These are phyloP conservation scores for Enteromius radiatus DNA, from an alignment of 2,797 vertebrate species.

Conservation along the genomic window DNA sequence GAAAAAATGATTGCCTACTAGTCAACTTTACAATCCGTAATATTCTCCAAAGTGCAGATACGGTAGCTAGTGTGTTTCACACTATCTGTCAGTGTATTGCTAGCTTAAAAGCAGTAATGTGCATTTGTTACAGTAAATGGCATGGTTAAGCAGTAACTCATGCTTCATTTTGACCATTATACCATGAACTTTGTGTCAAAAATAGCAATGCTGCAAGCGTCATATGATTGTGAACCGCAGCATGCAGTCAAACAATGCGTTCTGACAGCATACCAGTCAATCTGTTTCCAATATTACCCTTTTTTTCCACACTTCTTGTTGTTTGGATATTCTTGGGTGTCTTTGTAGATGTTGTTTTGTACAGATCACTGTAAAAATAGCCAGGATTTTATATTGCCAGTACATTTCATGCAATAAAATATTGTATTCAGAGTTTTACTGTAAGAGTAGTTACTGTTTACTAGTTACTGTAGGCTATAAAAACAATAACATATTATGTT, in stretches of 20 bases:
- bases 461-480: neutral
- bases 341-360: neutral
- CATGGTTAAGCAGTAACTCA: neutral
- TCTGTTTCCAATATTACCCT: neutral
- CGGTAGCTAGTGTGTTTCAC: neutral
- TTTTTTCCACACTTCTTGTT: neutral
- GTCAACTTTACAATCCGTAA: neutral
- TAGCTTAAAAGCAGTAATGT: constrained; percentile 9
- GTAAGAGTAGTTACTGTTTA: neutral
- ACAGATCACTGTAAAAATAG: neutral
- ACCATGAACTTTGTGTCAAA: neutral
- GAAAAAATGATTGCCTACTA: constrained; percentile 6
- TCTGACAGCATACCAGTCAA: neutral
- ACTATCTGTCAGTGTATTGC: neutral
- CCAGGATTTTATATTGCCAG: neutral
- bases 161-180: constrained; percentile 22
- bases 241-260: neutral
- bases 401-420: neutral
- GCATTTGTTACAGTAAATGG: constrained; percentile 24
- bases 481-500: constrained; percentile 11
- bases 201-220: constrained; percentile 12
- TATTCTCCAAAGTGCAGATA: neutral
- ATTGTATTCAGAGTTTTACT: neutral
- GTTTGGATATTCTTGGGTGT: neutral
- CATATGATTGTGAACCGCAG: neutral